Evolutionary conservation across 1,140 invertebrate genomes (phyloP).

Genomic region (Eupristina koningsbergeri): DNA sequence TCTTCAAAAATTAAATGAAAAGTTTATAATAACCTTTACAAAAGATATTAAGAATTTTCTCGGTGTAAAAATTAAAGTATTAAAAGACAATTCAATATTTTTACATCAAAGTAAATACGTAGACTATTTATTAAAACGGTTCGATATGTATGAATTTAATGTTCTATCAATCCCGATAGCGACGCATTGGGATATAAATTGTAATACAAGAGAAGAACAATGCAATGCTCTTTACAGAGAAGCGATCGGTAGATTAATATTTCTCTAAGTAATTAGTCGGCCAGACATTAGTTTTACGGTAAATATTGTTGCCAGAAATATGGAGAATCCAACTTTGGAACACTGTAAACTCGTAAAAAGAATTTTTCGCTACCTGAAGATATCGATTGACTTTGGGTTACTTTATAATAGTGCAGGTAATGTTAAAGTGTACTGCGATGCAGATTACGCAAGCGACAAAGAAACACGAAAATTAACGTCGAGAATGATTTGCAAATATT

Average conservation of each 20-base stretch:
- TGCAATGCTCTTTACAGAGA: too few relatives aligned
- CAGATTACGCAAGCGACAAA: constrained; percentile 43
- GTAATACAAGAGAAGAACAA: constrained; percentile 52
- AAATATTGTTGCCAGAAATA: constrained; percentile 27
- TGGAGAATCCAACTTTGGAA: constrained; percentile 11
- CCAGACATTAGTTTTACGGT: constrained; percentile 59
- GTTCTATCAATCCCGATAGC: constrained; percentile 3
- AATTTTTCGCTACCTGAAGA: constrained; percentile 39
- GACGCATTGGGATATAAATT: neutral
- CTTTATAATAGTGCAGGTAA: constrained; percentile 9
- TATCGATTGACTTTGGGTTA: constrained; percentile 48
- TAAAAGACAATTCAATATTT: constrained; percentile 25
- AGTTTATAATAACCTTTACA: constrained; percentile 21
- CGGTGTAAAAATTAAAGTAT: constrained; percentile 25
- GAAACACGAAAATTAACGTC: constrained; percentile 37
- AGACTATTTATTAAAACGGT: constrained; percentile 43
- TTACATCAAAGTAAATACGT: too few relatives aligned
- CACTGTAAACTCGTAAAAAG: constrained; percentile 35
- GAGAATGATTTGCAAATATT: constrained; percentile 43
- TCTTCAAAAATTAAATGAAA: neutral
- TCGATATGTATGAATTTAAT: constrained; percentile 27
- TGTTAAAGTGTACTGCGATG: constrained; percentile 31
- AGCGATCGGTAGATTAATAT: too few relatives aligned
- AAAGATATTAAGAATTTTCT: constrained; percentile 20
- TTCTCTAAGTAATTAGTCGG: constrained; percentile 56